phyloP scores from a whole-genome alignment of 2,113 vertebrate species.

The Psephotus haematonotus region DNA sequence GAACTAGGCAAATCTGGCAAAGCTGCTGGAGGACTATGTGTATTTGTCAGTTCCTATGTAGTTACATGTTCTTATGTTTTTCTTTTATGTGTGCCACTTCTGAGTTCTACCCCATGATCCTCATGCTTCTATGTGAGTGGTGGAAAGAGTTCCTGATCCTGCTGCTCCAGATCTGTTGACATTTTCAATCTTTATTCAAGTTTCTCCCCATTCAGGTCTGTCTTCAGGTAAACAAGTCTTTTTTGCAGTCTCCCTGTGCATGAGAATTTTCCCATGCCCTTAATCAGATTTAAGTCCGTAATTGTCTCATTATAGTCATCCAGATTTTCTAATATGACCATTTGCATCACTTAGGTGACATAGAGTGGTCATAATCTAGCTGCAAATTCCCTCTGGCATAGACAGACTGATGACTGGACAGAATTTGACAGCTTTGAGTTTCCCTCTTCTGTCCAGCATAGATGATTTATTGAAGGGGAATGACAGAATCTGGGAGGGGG shows the following conservation, averaged over 20 bases:
- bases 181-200: background rate
- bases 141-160: background rate
- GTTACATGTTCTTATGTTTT: background rate
- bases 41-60: background rate
- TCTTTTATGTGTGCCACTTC: background rate
- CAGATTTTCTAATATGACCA: background rate
- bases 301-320: background rate
- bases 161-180: background rate
- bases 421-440: background rate
- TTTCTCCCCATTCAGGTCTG: background rate
- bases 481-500: background rate
- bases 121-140: background rate
- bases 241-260: background rate
- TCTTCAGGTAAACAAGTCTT: background rate
- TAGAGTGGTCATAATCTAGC: background rate
- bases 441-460: background rate
- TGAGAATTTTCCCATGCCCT: slow-evolving; percentile 1
- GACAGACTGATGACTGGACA: background rate
- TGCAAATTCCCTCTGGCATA: background rate
- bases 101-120: background rate
- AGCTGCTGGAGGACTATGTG: background rate
- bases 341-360: background rate
- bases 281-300: background rate
- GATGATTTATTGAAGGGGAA: background rate
- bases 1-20: background rate